Conservation (phyloP, 2,888 invertebrate species). For the Drosophila birchii region DNA sequence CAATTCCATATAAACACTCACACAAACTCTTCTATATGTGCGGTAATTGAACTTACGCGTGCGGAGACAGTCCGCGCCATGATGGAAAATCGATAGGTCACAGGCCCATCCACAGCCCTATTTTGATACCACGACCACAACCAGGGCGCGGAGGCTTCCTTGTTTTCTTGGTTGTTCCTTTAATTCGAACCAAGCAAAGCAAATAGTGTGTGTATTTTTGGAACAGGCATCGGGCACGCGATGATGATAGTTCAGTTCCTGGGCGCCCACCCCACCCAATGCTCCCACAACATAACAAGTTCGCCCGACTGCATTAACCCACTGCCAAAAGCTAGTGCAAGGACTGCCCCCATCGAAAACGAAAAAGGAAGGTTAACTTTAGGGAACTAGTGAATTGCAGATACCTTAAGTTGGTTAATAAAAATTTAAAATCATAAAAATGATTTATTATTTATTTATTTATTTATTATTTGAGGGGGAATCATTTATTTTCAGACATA, state of each 20-base stretch:
- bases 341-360: conserved; percentile 55
- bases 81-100: conserved; percentile 36
- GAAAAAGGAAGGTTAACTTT: conserved; percentile 22
- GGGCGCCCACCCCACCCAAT: conserved; percentile 9
- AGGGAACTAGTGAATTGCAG: neutral
- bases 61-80: conserved; percentile 26
- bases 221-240: conserved; percentile 40
- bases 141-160: conserved; percentile 17
- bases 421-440: too few species aligned
- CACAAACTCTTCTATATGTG: conserved; percentile 37
- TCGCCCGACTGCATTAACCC: conserved; percentile 69
- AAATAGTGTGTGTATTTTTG: conserved; percentile 28
- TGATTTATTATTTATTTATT: too few species aligned
- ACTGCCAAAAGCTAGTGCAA: conserved; percentile 72
- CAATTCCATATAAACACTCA: neutral
- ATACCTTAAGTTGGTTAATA: neutral
- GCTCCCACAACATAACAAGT: conserved; percentile 29
- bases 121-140: neutral
- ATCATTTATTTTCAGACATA: too few species aligned
- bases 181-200: conserved; percentile 41
- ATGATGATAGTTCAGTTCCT: conserved; percentile 19
- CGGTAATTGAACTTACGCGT: conserved; percentile 36
- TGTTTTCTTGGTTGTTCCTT: conserved; percentile 47
- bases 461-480: too few species aligned
- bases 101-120: conserved; percentile 9